Percentiles rank a stretch among this genome's conserved stretches.
Evolutionary conservation across 2,888 invertebrate genomes (phyloP).

Genomic region (Trisateles emortualis): DNA sequence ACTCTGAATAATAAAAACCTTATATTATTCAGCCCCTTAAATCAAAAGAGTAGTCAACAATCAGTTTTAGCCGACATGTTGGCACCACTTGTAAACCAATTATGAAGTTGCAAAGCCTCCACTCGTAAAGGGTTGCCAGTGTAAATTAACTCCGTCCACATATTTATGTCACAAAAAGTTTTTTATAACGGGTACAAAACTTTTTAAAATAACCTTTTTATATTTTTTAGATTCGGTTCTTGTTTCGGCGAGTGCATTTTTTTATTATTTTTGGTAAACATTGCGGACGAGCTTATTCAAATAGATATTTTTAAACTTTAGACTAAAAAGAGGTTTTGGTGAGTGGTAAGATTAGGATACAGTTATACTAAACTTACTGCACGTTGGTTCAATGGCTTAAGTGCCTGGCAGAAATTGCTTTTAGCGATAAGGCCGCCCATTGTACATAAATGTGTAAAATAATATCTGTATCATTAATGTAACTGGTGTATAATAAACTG

Average conservation of each 20-base stretch:
- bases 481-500: too few species aligned
- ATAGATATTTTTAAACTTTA: not conserved
- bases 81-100: constrained; percentile 23
- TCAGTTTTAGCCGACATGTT: constrained; percentile 12
- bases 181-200: constrained; percentile 8
- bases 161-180: constrained; percentile 17
- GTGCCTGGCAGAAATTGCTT: too few species aligned
- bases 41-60: constrained; percentile 2
- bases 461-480: too few species aligned
- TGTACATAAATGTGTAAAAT: too few species aligned
- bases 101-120: constrained; percentile 16
- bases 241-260: not conserved
- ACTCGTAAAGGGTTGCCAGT: constrained; percentile 19
- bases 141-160: constrained; percentile 25
- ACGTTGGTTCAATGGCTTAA: too few species aligned
- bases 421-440: too few species aligned
- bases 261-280: not conserved
- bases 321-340: too few species aligned
- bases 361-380: too few species aligned
- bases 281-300: not conserved
- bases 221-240: constrained; percentile 1
- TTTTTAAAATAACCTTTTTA: constrained; percentile 8
- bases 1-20: too few species aligned
- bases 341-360: too few species aligned
- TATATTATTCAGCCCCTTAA: not conserved